Evolutionary conservation across 2,797 vertebrate genomes (phyloP).

Genomic region (Coracias cyanogaster): DNA sequence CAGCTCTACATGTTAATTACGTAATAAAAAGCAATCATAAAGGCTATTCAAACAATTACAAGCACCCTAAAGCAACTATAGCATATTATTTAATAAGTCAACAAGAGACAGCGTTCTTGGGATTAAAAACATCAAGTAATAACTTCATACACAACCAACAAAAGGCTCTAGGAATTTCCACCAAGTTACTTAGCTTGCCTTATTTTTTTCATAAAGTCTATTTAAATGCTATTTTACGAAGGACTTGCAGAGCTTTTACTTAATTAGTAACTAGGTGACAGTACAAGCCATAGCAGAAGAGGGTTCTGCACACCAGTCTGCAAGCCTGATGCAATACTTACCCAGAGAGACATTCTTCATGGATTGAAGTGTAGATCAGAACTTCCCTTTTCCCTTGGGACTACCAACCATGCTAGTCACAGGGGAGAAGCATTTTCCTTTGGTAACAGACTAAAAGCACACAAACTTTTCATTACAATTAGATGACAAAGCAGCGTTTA

Average conservation of each 20-base stretch:
- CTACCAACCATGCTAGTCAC: background rate
- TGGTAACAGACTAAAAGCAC: background rate
- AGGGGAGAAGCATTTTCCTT: background rate
- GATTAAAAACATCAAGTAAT: background rate
- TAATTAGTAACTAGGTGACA: background rate
- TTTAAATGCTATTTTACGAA: background rate
- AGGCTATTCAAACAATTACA: background rate
- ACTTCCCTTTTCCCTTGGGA: background rate
- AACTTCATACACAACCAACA: background rate
- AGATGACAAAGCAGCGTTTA: background rate
- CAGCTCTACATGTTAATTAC: background rate
- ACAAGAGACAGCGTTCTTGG: background rate
- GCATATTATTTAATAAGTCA: background rate
- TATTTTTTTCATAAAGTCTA: background rate
- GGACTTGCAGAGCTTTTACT: background rate
- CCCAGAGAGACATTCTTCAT: background rate
- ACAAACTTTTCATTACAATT: background rate
- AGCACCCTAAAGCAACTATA: background rate
- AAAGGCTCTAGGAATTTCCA: background rate
- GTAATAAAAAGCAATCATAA: constrained; percentile 3
- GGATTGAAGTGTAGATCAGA: background rate
- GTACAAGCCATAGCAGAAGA: background rate
- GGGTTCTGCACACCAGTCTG: background rate
- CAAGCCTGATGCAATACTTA: background rate
- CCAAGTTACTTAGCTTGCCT: background rate